Evolutionary conservation across 2,797 vertebrate genomes (phyloP).

Genomic region (Tragopan temminckii): DNA sequence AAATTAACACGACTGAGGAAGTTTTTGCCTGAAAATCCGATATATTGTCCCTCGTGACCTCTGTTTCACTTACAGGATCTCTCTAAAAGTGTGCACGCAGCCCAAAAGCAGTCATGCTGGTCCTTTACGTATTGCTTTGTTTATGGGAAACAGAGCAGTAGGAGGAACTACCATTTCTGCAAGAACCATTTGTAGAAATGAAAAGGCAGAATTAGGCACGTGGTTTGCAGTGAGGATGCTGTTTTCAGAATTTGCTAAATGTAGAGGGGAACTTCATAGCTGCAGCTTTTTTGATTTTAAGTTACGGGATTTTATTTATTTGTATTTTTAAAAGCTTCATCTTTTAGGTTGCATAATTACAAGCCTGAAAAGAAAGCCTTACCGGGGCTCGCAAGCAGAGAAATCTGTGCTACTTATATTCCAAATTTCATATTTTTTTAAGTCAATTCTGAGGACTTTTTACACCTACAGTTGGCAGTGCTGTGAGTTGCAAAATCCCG

Average conservation of each 20-base stretch:
- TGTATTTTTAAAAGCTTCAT: neutral
- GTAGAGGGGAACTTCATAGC: neutral
- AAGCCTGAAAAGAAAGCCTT: conserved; percentile 12
- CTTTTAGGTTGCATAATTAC: conserved; percentile 11
- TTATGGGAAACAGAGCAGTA: neutral
- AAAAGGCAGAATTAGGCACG: neutral
- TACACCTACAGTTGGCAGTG: conserved; percentile 21
- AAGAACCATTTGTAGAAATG: neutral
- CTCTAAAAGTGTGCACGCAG: neutral
- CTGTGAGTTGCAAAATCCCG: conserved; percentile 17
- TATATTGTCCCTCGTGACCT: neutral
- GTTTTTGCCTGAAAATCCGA: neutral
- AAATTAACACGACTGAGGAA: neutral
- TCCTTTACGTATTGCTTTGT: neutral
- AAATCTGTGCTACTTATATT: conserved; percentile 25
- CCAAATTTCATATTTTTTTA: conserved; percentile 33
- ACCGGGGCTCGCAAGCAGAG: neutral
- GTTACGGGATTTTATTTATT: neutral
- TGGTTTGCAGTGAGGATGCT: accelerated
- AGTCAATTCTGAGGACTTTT: conserved; percentile 10
- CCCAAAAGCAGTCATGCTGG: accelerated
- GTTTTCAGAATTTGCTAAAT: neutral
- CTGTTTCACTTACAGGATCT: neutral
- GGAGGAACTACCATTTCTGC: neutral
- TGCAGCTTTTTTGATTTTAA: neutral